A percentile compares a stretch with the other conserved stretches of the same genome.
These are phyloP conservation scores for Synergus laeviventris DNA, from an alignment of 2,888 invertebrate species.

Conservation along the genomic window DNA sequence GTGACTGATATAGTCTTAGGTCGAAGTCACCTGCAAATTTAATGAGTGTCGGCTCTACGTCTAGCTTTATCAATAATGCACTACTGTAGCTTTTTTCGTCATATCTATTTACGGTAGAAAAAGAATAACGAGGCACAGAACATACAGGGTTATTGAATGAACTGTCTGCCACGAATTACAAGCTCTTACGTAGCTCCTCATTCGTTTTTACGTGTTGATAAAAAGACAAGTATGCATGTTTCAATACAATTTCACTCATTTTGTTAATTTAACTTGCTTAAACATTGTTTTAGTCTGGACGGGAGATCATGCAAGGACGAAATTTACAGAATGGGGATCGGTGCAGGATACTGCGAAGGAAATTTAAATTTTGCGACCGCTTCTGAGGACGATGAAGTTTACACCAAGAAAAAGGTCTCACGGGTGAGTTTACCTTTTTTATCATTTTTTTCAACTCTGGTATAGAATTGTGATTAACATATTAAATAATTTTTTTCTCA, in stretches of 20 bases:
- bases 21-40: conserved; percentile 49
- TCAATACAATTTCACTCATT: neutral
- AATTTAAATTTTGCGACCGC: conserved; percentile 74
- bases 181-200: neutral
- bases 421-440: conserved; percentile 65
- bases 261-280: neutral
- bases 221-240: conserved; percentile 4
- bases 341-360: conserved; percentile 71
- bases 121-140: conserved; percentile 60
- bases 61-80: conserved; percentile 56
- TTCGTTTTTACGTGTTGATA: conserved; percentile 1
- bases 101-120: conserved; percentile 59
- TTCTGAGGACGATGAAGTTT: conserved; percentile 74
- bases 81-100: conserved; percentile 53
- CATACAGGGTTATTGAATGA: conserved; percentile 62
- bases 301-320: conserved; percentile 74
- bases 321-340: conserved; percentile 73
- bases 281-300: conserved; percentile 67
- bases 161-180: conserved; percentile 6
- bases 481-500: neutral
- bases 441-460: neutral
- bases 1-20: neutral
- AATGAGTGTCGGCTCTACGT: conserved; percentile 41
- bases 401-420: conserved; percentile 74
- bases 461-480: neutral